Evolutionary conservation across 2,797 vertebrate genomes (phyloP), one percentile per base, ranked within the genome.

Genomic region (Aldrovandia affinis): DNA sequence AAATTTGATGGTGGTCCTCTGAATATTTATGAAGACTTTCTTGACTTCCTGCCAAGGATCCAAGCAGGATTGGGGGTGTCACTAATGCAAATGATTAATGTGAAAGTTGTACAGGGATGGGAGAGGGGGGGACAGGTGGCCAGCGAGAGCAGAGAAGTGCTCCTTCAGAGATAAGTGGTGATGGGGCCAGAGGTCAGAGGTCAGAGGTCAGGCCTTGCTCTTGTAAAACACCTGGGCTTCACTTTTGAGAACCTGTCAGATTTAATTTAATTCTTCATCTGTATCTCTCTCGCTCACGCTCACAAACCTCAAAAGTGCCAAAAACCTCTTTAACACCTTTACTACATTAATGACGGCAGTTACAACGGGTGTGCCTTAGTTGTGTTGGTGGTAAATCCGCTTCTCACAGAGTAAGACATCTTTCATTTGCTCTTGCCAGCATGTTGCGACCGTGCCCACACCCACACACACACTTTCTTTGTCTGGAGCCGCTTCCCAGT

Each of bases 11-110:
- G 36, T 68, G 55, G 78, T 88, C 84, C 82, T 84, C 88, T 95
- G 89, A 95, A 95, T 95, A 95, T 95, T 94, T 85, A 95, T 94
- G 91, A 95, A 88, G 33, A 65, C 86, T 88, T 89, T 88, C 89
- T 88, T 90, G 91, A 88, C 93, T 93, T 90, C 78, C 87, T 91
- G 86, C 91, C 90, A 89, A 87, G 90, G 85, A 91, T 39, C 44
- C 36, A 39, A 44, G 54, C 85, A 85, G 84, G 47, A 83, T 86
- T 84, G 54, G 2, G 36, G 85, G 89, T 12, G 12, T 81, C 57
- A n/a, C 57, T 25, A 10, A 22, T n/a, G 30, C 42, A 70, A 44
- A 20, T 90, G 93, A 93, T 91, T 50, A 5, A 50, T 50, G 47
- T 50, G 47, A 50, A 90, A 92, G 36, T 93, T 92, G 93, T 94